phyloP scores from a whole-genome alignment of 2,113 vertebrate species.

The Gambusia affinis region DNA sequence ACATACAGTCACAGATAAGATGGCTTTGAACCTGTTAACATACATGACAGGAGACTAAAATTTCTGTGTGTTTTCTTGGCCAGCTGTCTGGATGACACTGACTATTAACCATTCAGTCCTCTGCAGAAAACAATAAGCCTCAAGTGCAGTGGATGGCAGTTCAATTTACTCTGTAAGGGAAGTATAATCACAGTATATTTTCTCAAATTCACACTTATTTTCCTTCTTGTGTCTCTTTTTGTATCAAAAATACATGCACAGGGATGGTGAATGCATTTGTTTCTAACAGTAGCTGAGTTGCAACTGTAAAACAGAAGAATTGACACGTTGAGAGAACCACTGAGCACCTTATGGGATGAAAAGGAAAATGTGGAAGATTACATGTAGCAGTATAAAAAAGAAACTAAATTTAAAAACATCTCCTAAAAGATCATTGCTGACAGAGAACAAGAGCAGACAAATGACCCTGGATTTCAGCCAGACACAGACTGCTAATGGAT shows the following conservation, averaged over 20 bases:
- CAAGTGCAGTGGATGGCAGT: slow-evolving; percentile 29
- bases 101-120: slow-evolving; percentile 33
- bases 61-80: slow-evolving; percentile 13
- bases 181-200: slow-evolving; percentile 47
- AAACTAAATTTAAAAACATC: not conserved
- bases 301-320: not conserved
- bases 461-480: slow-evolving; percentile 2
- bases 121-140: slow-evolving; percentile 42
- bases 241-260: not conserved
- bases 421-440: not conserved
- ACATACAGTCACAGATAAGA: not conserved
- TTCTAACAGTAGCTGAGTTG: not conserved
- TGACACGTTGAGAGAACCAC: not conserved
- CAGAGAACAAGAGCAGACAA: not conserved
- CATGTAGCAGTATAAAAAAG: no score
- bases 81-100: slow-evolving; percentile 31
- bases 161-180: slow-evolving; percentile 31
- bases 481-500: slow-evolving; percentile 9
- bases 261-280: not conserved
- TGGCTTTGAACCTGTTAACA: slow-evolving; percentile 18
- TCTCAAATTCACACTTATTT: slow-evolving; percentile 8
- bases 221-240: slow-evolving; percentile 3
- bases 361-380: not conserved
- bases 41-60: slow-evolving; percentile 24
- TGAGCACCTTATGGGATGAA: not conserved